These are phyloP conservation scores for Pycnonotus jocosus DNA, from an alignment of 2,113 vertebrate genomes.

Conservation along the genomic window DNA sequence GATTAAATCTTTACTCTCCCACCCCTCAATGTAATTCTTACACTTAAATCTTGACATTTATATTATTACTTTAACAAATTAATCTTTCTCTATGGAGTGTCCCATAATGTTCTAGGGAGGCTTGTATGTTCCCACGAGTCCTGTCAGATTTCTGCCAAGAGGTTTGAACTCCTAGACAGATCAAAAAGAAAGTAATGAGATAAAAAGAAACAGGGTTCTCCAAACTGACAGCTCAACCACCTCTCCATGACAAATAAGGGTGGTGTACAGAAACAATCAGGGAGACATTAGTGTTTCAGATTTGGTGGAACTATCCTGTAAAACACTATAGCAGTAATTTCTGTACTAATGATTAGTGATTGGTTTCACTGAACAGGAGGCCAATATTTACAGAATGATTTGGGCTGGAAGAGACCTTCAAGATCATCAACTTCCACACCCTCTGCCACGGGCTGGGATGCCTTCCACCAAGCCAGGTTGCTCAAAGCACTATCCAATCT, in stretches of 20 bases:
- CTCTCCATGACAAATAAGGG: neutral
- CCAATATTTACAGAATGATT: neutral
- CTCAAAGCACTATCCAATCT: neutral
- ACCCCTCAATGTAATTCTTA: neutral
- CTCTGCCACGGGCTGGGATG: neutral
- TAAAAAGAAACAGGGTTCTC: neutral
- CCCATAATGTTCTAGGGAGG: neutral
- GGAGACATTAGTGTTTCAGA: neutral
- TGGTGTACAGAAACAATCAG: neutral
- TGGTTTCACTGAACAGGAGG: neutral
- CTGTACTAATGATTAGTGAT: neutral
- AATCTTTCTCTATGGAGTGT: neutral
- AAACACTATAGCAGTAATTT: neutral
- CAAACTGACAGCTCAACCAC: neutral
- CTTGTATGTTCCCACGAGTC: accelerated
- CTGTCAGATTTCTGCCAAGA: neutral
- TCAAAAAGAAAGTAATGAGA: neutral
- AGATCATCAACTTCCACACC: neutral
- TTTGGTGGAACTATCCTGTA: neutral
- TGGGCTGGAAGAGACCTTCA: neutral
- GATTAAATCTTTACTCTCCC: neutral
- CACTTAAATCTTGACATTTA: neutral
- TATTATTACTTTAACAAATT: slow-evolving; percentile 14
- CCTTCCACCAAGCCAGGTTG: neutral
- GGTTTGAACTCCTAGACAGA: neutral